phyloP scores from a whole-genome alignment of 2,113 vertebrate genomes.

The Pleuronectes platessa region DNA sequence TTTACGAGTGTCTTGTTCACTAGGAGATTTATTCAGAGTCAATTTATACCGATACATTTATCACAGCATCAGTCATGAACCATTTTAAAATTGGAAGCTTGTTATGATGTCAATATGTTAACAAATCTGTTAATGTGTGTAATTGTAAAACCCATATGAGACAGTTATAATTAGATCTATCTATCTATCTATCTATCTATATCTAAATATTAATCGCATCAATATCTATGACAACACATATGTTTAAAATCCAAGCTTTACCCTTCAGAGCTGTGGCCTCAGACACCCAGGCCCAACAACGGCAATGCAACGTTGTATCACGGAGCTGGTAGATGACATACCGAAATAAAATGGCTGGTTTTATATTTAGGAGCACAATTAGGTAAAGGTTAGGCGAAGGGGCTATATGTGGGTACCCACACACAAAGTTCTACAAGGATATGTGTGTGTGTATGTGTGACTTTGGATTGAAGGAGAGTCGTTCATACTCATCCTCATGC shows the following conservation, averaged over 20 bases:
- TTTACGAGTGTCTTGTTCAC: slow-evolving; percentile 51
- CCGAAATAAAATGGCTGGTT: background rate
- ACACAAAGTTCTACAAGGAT: background rate
- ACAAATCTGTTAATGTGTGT: slow-evolving; percentile 47
- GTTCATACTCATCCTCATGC: slow-evolving; percentile 33
- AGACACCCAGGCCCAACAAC: too few species aligned
- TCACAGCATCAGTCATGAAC: slow-evolving; percentile 3
- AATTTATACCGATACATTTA: slow-evolving; percentile 64
- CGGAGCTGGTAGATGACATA: too few species aligned
- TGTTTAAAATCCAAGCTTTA: too few species aligned
- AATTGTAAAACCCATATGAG: slow-evolving; percentile 46
- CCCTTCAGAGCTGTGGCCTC: too few species aligned
- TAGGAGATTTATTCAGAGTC: slow-evolving; percentile 48
- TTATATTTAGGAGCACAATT: background rate
- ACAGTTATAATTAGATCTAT: too few species aligned
- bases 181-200: too few species aligned
- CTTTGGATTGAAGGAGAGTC: slow-evolving; percentile 30
- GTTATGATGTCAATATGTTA: slow-evolving; percentile 55
- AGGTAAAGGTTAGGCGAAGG: background rate
- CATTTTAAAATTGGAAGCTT: slow-evolving; percentile 44
- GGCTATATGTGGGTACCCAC: background rate
- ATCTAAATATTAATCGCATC: too few species aligned
- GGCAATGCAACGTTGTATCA: too few species aligned
- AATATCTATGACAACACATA: too few species aligned
- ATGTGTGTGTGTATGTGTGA: background rate